Evolutionary conservation across 2,797 vertebrate species (phyloP).

Genomic region (Acomys russatus): DNA sequence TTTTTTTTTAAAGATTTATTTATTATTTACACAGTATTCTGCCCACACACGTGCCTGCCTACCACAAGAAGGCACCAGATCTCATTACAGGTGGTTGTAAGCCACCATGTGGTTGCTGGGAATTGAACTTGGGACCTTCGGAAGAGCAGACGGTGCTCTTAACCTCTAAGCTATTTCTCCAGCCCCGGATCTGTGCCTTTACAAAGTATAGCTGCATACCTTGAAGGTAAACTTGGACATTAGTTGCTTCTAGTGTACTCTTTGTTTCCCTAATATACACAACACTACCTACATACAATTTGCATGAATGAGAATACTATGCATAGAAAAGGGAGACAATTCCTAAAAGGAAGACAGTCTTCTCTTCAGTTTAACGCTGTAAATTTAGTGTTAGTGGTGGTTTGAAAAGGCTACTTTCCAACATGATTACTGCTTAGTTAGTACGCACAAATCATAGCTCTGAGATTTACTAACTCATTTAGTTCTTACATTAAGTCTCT

Average conservation of each 20-base stretch:
- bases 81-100: too few species aligned
- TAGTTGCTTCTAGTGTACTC: background rate
- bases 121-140: too few species aligned
- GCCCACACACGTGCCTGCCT: too few species aligned
- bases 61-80: too few species aligned
- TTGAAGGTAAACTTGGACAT: background rate
- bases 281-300: background rate
- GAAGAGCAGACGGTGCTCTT: too few species aligned
- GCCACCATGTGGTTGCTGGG: too few species aligned
- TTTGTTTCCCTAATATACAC: background rate
- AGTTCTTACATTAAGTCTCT: background rate
- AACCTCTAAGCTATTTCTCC: too few species aligned
- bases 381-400: background rate
- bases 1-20: too few species aligned
- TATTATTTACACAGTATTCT: too few species aligned
- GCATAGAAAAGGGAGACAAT: slow-evolving; percentile 2
- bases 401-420: background rate
- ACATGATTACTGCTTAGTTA: background rate
- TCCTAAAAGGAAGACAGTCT: slow-evolving; percentile 38
- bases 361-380: background rate
- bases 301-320: background rate
- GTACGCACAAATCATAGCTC: background rate
- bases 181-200: background rate
- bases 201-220: background rate
- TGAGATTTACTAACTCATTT: background rate